A percentile compares a stretch with the other conserved stretches of the same genome.
These are phyloP conservation scores for Glyptemys insculpta DNA, from an alignment of 2,797 vertebrate species.

Conservation along the genomic window DNA sequence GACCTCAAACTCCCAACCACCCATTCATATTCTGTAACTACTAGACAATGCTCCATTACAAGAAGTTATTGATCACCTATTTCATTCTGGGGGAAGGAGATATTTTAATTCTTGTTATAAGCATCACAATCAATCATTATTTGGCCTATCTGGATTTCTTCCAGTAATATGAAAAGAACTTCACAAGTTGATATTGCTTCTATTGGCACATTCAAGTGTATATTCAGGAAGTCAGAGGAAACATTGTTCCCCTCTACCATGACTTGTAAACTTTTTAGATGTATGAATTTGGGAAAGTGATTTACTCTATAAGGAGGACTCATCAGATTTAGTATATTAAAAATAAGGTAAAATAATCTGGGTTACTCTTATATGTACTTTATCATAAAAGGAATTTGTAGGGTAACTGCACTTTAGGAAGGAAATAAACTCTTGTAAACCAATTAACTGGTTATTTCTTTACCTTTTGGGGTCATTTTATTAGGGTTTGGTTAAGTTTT, in stretches of 20 bases:
- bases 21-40: neutral
- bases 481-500: neutral
- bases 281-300: neutral
- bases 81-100: neutral
- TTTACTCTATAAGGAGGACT: neutral
- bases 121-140: neutral
- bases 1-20: neutral
- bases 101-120: neutral
- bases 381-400: neutral
- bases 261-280: neutral
- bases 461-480: neutral
- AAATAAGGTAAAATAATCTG: neutral
- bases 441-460: neutral
- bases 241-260: neutral
- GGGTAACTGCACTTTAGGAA: neutral
- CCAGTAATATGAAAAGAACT: neutral
- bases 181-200: neutral
- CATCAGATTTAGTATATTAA: neutral
- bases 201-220: neutral
- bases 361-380: neutral
- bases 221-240: conserved; percentile 17
- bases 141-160: neutral
- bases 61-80: neutral
- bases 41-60: neutral
- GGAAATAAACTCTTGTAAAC: neutral